Base-by-base conservation (phyloP, 2,113 vertebrate genomes). In the Scartelaos histophorus region DNA sequence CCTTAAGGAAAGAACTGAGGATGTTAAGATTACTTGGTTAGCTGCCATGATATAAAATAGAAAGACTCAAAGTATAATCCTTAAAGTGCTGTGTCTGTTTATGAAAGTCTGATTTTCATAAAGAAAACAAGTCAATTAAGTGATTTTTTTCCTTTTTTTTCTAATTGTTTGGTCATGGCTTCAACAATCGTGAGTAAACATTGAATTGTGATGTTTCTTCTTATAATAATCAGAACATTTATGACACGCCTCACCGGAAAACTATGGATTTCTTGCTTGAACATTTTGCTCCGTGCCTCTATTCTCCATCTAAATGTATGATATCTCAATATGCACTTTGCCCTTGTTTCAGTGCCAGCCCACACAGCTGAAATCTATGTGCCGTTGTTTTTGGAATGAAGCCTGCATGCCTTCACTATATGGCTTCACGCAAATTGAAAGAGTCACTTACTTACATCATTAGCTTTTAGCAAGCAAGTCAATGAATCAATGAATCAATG, bases 401-500 rank as follows among this genome's bases (percentile, higher is more conserved):
- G 80, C 80, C 80, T 54, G 71, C 87, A 69, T 85, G 80, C 84
- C 83, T 86, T 75, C 75, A 74, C 66, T 79, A 49, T 76, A 13
- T 69, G 51, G 24, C 79, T 70, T 57, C 78, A 29, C 11, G 25
- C 90, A 85, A 91, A 93, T 90, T 79, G 85, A 85, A 90, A 84
- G 82, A 90, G 83, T 91, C 91, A 91, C 91, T 93, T 92, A 91
- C 87, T 89, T 87, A 87, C 85, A 90, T 93, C 91, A 93, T 93
- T 93, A 93, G 89, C 91, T 93, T 92, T 92, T 91, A 93, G 88
- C 88, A 71, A 77, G 76, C 82, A 71, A 90, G 89, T 94, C 93
- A 93, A 92, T 94, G 85, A 85, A 92, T 93, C 92, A 91, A 92
- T 92, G 84, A 89, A 88, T 92, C 90, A 89, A 90, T 93, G 83